Conservation (phyloP, 2,797 vertebrate species). For the Chelmon rostratus region DNA sequence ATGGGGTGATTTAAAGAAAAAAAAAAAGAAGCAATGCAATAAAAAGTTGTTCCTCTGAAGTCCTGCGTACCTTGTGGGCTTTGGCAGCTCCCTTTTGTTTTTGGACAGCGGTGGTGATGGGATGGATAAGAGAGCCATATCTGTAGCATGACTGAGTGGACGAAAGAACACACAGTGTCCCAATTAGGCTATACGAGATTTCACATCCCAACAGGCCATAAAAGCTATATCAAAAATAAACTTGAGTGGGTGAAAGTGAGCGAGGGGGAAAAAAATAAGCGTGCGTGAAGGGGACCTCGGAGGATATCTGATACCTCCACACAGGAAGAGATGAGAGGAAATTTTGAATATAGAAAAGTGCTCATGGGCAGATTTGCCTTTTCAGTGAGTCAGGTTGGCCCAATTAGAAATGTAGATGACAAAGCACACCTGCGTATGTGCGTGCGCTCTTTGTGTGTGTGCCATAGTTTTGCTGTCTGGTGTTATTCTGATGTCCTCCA, state of each 20-base stretch:
- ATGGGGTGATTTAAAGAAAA: not conserved
- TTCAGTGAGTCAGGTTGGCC: conserved; percentile 56
- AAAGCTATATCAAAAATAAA: conserved; percentile 25
- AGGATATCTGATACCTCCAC: conserved; percentile 61
- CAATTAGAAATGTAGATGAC: conserved; percentile 71
- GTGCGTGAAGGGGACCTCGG: conserved; percentile 46
- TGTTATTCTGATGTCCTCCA: conserved; percentile 45
- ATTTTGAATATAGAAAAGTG: conserved; percentile 63
- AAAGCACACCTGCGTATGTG: conserved; percentile 54
- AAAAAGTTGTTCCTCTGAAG: conserved; percentile 59
- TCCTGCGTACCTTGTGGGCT: conserved; percentile 60
- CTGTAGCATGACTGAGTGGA: conserved; percentile 63
- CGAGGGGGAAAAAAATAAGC: not conserved
- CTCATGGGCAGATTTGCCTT: conserved; percentile 71
- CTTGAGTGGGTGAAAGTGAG: conserved; percentile 33
- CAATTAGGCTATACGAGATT: conserved; percentile 46
- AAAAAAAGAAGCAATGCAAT: conserved; percentile 41
- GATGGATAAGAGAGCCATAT: conserved; percentile 69
- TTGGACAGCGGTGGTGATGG: conserved; percentile 57
- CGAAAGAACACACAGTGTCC: conserved; percentile 62
- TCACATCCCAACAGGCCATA: conserved; percentile 44
- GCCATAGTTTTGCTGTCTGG: conserved; percentile 23
- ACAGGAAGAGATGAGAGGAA: conserved; percentile 66
- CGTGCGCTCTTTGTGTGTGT: conserved; percentile 6
- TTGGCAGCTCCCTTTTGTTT: conserved; percentile 63